These are phyloP conservation scores for Microcebus lehilahytsara DNA, from an alignment of 2,113 vertebrate species.

Conservation along the genomic window DNA sequence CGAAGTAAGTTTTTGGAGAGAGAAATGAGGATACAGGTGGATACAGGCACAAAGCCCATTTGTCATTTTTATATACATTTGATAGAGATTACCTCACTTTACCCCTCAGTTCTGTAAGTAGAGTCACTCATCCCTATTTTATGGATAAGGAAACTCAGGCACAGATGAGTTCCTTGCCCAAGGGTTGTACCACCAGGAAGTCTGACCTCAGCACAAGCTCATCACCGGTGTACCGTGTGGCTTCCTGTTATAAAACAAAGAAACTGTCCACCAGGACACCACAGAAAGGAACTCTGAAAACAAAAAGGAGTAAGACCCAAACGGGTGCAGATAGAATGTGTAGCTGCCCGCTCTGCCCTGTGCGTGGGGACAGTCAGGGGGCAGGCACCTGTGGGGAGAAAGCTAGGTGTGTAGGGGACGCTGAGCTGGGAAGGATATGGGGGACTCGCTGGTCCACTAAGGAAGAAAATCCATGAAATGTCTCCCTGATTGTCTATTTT, in stretches of 20 bases:
- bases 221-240: neutral
- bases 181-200: neutral
- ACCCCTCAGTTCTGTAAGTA: neutral
- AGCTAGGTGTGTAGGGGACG: neutral
- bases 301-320: neutral
- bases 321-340: neutral
- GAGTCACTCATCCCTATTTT: neutral
- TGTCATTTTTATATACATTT: neutral
- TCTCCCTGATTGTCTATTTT: neutral
- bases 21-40: neutral
- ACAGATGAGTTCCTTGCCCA: no score
- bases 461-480: neutral
- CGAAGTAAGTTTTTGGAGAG: neutral
- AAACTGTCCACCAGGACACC: neutral
- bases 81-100: neutral
- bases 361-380: no score
- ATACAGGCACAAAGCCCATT: neutral
- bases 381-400: neutral
- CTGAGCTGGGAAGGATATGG: neutral
- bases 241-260: neutral
- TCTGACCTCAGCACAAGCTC: neutral
- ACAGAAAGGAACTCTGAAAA: neutral
- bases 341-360: rapidly evolving
- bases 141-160: neutral
- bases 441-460: rapidly evolving